Evolutionary conservation across 2,888 invertebrate genomes (phyloP).

Genomic region (Chalcosyrphus nemorum): DNA sequence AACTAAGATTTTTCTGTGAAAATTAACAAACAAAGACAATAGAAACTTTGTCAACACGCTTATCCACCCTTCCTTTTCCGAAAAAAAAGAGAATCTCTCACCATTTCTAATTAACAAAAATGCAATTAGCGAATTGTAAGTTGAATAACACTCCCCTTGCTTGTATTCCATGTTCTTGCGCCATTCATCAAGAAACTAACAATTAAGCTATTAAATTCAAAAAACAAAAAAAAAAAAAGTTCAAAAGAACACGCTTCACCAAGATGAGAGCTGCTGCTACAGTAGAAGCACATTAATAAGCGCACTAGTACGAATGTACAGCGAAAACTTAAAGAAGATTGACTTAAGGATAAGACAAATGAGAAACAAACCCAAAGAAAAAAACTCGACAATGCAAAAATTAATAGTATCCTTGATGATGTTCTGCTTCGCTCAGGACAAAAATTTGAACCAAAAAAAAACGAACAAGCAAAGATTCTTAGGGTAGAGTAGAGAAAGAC

Average conservation of each 20-base stretch:
- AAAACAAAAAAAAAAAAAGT: slow-evolving; percentile 41
- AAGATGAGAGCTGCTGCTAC: too few relatives aligned
- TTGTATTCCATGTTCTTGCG: neutral
- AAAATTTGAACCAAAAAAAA: neutral
- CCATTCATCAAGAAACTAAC: neutral
- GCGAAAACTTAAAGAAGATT: slow-evolving; percentile 27
- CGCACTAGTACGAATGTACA: neutral
- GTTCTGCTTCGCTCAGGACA: neutral
- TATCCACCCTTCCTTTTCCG: neutral
- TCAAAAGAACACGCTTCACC: slow-evolving; percentile 35
- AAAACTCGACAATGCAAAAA: neutral
- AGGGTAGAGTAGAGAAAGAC: neutral
- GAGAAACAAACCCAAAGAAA: slow-evolving; percentile 24
- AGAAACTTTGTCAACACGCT: slow-evolving; percentile 7
- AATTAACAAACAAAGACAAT: neutral
- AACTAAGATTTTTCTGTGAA: neutral
- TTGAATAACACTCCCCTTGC: neutral
- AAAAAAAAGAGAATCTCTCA: slow-evolving; percentile 15
- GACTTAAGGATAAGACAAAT: slow-evolving; percentile 51
- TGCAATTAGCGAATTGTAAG: slow-evolving; percentile 50
- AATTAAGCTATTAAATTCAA: slow-evolving; percentile 44
- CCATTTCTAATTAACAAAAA: slow-evolving; percentile 46
- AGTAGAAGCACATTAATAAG: slow-evolving; percentile 26
- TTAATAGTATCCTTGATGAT: slow-evolving; percentile 39
- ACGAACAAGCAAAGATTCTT: neutral